Evolutionary conservation across 2,888 invertebrate genomes (phyloP), one percentile per base, ranked within the genome.

Genomic region (Phragmatobia fuliginosa): DNA sequence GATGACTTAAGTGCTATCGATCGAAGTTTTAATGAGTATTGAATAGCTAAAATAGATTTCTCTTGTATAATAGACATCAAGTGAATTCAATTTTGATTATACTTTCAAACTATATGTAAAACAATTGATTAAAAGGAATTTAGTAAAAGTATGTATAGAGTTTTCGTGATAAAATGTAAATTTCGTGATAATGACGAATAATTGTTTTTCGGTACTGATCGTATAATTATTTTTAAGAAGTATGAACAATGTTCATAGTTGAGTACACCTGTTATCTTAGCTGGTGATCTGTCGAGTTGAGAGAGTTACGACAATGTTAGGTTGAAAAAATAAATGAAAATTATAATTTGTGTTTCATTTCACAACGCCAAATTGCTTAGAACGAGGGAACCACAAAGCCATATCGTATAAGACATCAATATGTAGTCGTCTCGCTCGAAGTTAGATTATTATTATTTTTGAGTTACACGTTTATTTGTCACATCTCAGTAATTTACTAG

Each of bases 171-270:
- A 94, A 92, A 82, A 92, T 88, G 88, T 90, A 92, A 93, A 92
- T 91, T 93, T 92, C 93, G 94, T 94, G 94, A 94, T 95, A 94
- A 93, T 88, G 86, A 90, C 89, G 85, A 91, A 87, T 91, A 90
- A 91, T 92, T 92, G 92, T 93, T 94, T 93, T 92, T 93, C 91
- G 88, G 91, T 94, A 94, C 92, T 93, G 94, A 94, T 88, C 92
- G 93, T 94, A 90, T 91, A 88, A 88, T 93, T 90, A 91, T 90
- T 91, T 83, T 88, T 94, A 94, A 92, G 93, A 88, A 83, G 92
- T 94, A 94, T 94, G 94, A 94, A 95, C 94, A 91, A 93, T 94
- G 94, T 94, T 95, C 94, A 93, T 93, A 92, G 91, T 87, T 90
- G 89, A 91, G 89, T 93, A 93, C 91, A 93, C 91, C 94, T 93